Evolutionary conservation across 2,797 vertebrate species (phyloP).

Genomic region (Phoebastria nigripes): DNA sequence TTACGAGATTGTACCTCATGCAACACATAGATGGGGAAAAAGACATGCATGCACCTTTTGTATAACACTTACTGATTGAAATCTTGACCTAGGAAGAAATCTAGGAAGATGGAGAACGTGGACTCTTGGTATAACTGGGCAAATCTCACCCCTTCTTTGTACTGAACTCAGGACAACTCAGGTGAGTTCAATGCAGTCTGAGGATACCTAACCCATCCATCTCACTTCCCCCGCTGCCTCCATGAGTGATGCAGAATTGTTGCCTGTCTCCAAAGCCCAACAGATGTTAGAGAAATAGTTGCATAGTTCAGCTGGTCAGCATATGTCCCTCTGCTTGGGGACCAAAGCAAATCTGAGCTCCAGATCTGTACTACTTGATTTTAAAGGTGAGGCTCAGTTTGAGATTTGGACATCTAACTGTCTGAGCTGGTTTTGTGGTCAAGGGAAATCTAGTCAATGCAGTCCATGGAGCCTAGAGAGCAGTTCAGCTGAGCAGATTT

Average conservation of each 20-base stretch:
- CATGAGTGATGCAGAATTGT: background rate
- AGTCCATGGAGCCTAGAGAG: background rate
- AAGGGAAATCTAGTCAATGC: background rate
- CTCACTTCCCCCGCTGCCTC: background rate
- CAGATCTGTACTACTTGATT: background rate
- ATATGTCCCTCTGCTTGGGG: background rate
- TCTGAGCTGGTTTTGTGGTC: background rate
- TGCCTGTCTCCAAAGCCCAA: background rate
- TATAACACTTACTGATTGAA: background rate
- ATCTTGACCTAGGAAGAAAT: background rate
- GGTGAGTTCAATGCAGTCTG: background rate
- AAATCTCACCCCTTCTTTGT: background rate
- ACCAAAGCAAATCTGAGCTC: background rate
- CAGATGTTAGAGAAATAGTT: background rate
- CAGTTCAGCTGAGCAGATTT: background rate
- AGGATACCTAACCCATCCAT: background rate
- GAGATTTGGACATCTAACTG: background rate
- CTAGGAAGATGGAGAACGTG: background rate
- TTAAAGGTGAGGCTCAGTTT: background rate
- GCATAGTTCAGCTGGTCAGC: background rate
- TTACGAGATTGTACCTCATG: background rate
- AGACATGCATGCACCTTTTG: background rate
- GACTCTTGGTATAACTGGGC: background rate
- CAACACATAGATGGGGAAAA: background rate
- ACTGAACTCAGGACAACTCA: background rate